These are phyloP conservation scores for Arctocebus calabarensis DNA, from an alignment of 2,797 vertebrate species.

Conservation along the genomic window DNA sequence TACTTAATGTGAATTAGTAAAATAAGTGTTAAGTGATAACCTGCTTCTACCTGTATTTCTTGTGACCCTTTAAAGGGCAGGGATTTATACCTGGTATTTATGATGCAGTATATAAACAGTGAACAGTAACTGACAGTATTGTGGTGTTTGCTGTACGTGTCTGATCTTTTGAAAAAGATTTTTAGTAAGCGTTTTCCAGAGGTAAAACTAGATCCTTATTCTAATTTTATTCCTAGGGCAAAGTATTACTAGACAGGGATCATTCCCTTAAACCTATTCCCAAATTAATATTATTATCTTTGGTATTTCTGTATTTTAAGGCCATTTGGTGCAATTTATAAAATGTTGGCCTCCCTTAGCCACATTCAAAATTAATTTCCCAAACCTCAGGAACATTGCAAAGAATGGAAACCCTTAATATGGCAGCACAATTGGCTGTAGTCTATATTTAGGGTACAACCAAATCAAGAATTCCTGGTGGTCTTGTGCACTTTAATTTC, in stretches of 20 bases:
- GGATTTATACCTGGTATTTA: slow-evolving; percentile 58
- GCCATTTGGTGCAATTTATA: slow-evolving; percentile 82
- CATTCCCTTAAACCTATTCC: slow-evolving; percentile 67
- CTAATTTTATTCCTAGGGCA: slow-evolving; percentile 64
- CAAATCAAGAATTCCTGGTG: slow-evolving; percentile 81
- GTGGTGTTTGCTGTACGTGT: slow-evolving; percentile 83
- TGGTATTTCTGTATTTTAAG: slow-evolving; percentile 57
- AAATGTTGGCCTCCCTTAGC: slow-evolving; percentile 71
- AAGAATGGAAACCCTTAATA: slow-evolving; percentile 69
- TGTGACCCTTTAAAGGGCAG: slow-evolving; percentile 61
- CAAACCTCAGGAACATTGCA: slow-evolving; percentile 73
- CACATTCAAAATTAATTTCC: slow-evolving; percentile 70
- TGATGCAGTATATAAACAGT: slow-evolving; percentile 71
- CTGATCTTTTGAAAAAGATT: slow-evolving; percentile 73
- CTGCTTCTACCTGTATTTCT: slow-evolving; percentile 76
- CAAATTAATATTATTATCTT: slow-evolving; percentile 69
- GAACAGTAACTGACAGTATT: slow-evolving; percentile 79
- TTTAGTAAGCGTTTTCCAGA: slow-evolving; percentile 72
- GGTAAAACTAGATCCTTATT: slow-evolving; percentile 71
- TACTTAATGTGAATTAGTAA: slow-evolving; percentile 75
- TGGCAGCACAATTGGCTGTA: slow-evolving; percentile 70
- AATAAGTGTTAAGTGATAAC: slow-evolving; percentile 64
- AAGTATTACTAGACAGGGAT: slow-evolving; percentile 53
- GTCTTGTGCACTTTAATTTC: slow-evolving; percentile 89
- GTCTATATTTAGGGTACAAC: slow-evolving; percentile 68